A percentile compares a stretch with the other conserved stretches of the same genome.
These are phyloP conservation scores for Zosterops pallidus DNA, from an alignment of 2,113 vertebrate genomes.

Conservation along the genomic window DNA sequence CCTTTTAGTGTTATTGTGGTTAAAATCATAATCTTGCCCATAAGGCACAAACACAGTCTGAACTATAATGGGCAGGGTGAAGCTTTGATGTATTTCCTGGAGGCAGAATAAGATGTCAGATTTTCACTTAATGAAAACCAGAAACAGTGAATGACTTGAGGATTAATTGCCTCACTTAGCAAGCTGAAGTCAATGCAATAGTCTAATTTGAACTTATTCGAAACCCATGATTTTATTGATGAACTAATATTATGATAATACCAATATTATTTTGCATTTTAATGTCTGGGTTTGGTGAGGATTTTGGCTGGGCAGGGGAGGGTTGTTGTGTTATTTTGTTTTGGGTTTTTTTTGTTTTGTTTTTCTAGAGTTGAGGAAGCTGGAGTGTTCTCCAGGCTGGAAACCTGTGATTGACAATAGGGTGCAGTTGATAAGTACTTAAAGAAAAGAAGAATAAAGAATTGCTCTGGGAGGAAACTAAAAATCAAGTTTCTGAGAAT, in stretches of 20 bases:
- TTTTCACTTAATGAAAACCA: background rate
- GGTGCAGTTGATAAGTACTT: accelerated
- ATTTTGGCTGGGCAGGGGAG: accelerated
- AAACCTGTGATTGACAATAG: background rate
- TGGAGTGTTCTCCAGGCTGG: background rate
- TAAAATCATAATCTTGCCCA: background rate
- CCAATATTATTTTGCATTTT: background rate
- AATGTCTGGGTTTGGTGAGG: too few species aligned
- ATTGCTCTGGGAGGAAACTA: background rate
- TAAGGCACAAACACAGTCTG: background rate
- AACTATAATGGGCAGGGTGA: background rate
- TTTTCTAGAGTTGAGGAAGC: background rate
- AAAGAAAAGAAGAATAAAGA: background rate
- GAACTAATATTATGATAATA: background rate
- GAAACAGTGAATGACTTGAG: background rate
- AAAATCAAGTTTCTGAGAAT: background rate
- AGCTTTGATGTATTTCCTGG: background rate
- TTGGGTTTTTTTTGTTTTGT: background rate
- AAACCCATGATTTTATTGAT: background rate
- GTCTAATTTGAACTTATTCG: background rate
- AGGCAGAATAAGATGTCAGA: background rate
- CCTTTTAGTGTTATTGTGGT: background rate
- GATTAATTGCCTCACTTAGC: background rate
- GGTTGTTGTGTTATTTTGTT: background rate
- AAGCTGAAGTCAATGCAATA: background rate